Evolutionary conservation across 2,888 invertebrate species (phyloP).

Genomic region (Drosophila atroscutellata): DNA sequence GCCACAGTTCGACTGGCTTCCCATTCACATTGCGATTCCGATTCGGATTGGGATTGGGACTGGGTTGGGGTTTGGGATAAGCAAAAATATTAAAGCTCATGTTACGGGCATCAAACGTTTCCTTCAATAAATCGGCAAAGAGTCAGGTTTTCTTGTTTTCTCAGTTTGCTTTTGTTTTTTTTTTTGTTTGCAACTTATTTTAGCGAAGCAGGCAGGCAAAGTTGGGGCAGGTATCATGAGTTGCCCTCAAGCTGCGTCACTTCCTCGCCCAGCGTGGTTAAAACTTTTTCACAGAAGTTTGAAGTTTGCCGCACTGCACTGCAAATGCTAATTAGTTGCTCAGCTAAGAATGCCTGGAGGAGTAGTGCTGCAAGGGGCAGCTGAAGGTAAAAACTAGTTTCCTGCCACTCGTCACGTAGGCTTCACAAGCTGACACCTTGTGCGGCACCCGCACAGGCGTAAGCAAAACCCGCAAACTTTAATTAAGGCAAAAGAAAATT

Average conservation of each 20-base stretch:
- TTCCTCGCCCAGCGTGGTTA: not conserved
- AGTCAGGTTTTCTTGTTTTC: slow-evolving; percentile 21
- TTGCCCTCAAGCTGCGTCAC: not conserved
- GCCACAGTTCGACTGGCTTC: not conserved
- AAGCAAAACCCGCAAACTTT: slow-evolving; percentile 2
- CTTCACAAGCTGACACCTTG: slow-evolving; percentile 62
- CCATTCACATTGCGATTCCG: slow-evolving; percentile 4
- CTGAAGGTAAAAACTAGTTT: slow-evolving; percentile 32
- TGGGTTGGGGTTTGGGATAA: slow-evolving; percentile 4
- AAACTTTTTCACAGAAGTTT: slow-evolving; percentile 47
- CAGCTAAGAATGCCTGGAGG: not conserved
- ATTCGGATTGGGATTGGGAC: slow-evolving; percentile 4
- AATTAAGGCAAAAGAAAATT: slow-evolving; percentile 14
- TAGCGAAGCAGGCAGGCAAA: slow-evolving; percentile 14
- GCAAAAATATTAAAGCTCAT: slow-evolving; percentile 67
- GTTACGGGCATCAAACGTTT: slow-evolving; percentile 72
- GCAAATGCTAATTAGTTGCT: slow-evolving; percentile 68
- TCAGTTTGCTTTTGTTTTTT: no score
- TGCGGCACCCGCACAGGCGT: not conserved
- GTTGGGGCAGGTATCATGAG: slow-evolving; percentile 30
- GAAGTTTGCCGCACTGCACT: slow-evolving; percentile 60
- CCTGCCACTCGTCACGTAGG: slow-evolving; percentile 55
- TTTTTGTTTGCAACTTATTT: slow-evolving; percentile 57
- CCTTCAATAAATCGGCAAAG: slow-evolving; percentile 40
- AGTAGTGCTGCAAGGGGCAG: not conserved